A percentile compares a stretch with the other conserved stretches of the same genome.
Evolutionary conservation across 2,113 vertebrate genomes (phyloP).

Genomic region (Melanocharis versteri): DNA sequence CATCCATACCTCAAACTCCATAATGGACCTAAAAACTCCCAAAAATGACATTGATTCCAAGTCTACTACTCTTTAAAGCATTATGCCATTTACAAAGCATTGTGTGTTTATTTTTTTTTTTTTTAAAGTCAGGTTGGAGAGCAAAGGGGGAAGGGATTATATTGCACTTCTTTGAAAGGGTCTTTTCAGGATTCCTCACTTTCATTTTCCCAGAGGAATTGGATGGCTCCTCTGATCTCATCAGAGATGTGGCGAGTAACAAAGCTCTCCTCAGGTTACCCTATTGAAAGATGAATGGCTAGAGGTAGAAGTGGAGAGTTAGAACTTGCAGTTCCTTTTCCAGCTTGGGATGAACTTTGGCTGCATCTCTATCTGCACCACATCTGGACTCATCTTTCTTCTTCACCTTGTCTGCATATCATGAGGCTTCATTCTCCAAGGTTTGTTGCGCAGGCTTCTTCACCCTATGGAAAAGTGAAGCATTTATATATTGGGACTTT

Average conservation of each 20-base stretch:
- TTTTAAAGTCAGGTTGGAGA: neutral
- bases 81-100: neutral
- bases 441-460: neutral
- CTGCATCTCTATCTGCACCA: neutral
- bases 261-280: neutral
- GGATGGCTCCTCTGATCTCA: neutral
- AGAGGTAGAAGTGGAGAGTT: neutral
- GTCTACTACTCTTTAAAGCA: neutral
- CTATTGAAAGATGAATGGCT: neutral
- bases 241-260: neutral
- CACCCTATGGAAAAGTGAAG: neutral
- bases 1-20: neutral
- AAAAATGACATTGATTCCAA: neutral
- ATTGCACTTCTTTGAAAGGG: neutral
- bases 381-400: neutral
- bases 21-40: neutral
- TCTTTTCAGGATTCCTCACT: neutral
- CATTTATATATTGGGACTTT: neutral
- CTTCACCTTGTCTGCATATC: neutral
- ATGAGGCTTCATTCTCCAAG: accelerated
- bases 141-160: neutral
- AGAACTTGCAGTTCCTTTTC: neutral
- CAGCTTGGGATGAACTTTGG: neutral
- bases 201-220: neutral
- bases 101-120: neutral